phyloP scores from a whole-genome alignment of 2,888 invertebrate genomes.

The Epistrophella euchroma region DNA sequence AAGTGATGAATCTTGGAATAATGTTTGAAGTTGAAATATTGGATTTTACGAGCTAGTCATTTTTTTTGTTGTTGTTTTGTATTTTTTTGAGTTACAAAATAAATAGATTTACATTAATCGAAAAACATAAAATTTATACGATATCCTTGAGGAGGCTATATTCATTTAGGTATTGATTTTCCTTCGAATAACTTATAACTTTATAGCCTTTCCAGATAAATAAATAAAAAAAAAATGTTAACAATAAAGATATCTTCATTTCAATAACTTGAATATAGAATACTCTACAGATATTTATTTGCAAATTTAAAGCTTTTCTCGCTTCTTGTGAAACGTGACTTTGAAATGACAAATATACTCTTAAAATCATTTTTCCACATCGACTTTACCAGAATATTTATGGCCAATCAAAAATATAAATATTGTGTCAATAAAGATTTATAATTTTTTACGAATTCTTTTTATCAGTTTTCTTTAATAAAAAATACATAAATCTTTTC shows the following conservation, averaged over 20 bases:
- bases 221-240: background rate
- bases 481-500: constrained; percentile 2
- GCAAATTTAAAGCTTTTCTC: background rate
- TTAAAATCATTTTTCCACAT: background rate
- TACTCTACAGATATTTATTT: background rate
- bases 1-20: background rate
- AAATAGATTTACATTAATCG: background rate
- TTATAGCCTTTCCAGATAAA: background rate
- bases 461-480: background rate
- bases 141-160: background rate
- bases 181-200: background rate
- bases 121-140: background rate
- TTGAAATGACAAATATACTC: background rate
- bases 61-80: background rate
- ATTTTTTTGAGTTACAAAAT: background rate
- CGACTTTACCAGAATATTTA: constrained; percentile 1
- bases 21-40: background rate
- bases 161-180: background rate
- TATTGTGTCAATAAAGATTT: constrained; percentile 24
- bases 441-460: background rate
- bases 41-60: background rate
- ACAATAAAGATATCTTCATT: background rate
- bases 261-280: background rate
- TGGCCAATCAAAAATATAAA: background rate
- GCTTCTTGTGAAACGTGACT: background rate